phyloP scores from a whole-genome alignment of 2,888 invertebrate species.

The Leucozona laternaria region DNA sequence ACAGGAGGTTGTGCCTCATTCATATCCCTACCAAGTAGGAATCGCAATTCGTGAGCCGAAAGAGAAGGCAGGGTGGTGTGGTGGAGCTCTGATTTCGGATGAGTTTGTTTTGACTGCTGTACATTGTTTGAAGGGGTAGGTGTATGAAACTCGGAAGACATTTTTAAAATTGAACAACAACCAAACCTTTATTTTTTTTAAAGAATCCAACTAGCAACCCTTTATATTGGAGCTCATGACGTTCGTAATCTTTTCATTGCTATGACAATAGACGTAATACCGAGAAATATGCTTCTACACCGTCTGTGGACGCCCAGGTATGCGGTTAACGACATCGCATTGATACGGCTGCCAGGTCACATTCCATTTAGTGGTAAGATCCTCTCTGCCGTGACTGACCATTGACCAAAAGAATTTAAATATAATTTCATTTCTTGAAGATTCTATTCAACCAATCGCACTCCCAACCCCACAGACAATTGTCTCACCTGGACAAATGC shows the following conservation, averaged over 20 bases:
- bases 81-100: slow-evolving; percentile 81
- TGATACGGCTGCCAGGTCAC: slow-evolving; percentile 82
- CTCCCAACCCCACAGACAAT: slow-evolving; percentile 24
- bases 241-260: slow-evolving; percentile 41
- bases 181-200: background rate
- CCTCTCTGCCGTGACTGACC: background rate
- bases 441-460: slow-evolving; percentile 48
- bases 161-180: background rate
- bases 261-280: slow-evolving; percentile 43
- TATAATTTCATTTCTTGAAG: slow-evolving; percentile 26
- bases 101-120: slow-evolving; percentile 81
- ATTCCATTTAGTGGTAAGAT: slow-evolving; percentile 82
- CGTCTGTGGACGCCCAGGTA: slow-evolving; percentile 65
- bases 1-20: slow-evolving; percentile 79
- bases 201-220: slow-evolving; percentile 56
- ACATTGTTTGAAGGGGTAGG: slow-evolving; percentile 82
- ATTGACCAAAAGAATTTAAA: background rate
- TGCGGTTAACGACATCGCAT: slow-evolving; percentile 83
- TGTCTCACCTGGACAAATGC: slow-evolving; percentile 42
- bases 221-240: slow-evolving; percentile 66
- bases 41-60: slow-evolving; percentile 78
- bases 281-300: slow-evolving; percentile 59
- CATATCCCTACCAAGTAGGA: slow-evolving; percentile 82
- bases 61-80: slow-evolving; percentile 78
- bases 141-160: background rate